phyloP scores from a whole-genome alignment of 2,888 invertebrate species.

The Lumbricus terrestris region DNA sequence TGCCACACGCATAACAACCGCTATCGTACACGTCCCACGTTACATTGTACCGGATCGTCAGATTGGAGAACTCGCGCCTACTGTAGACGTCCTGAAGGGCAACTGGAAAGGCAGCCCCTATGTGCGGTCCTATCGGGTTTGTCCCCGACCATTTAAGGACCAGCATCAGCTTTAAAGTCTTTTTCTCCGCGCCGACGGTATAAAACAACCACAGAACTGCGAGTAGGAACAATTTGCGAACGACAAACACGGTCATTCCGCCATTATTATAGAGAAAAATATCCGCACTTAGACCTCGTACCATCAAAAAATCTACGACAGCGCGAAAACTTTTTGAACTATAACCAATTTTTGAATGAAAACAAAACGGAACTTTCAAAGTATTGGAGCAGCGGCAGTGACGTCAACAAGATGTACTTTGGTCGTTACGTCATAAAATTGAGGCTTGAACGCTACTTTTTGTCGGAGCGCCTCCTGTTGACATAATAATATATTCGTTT shows the following conservation, averaged over 20 bases:
- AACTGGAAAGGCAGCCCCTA: neutral
- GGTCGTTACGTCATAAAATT: neutral
- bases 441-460: neutral
- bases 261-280: neutral
- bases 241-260: neutral
- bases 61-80: neutral
- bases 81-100: neutral
- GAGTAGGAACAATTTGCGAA: neutral
- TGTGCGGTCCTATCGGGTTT: neutral
- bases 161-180: neutral
- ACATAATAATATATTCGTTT: too few relatives aligned
- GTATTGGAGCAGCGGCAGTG: neutral
- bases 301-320: neutral
- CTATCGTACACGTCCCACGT: neutral
- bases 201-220: neutral
- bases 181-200: neutral
- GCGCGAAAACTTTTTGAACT: neutral
- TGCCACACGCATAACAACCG: accelerated
- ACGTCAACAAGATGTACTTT: neutral
- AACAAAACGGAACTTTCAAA: neutral
- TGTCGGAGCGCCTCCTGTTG: neutral
- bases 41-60: neutral
- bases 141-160: neutral
- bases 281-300: neutral
- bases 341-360: neutral